Base-by-base conservation (phyloP, 2,888 invertebrate species). In the Villa cingulata region DNA sequence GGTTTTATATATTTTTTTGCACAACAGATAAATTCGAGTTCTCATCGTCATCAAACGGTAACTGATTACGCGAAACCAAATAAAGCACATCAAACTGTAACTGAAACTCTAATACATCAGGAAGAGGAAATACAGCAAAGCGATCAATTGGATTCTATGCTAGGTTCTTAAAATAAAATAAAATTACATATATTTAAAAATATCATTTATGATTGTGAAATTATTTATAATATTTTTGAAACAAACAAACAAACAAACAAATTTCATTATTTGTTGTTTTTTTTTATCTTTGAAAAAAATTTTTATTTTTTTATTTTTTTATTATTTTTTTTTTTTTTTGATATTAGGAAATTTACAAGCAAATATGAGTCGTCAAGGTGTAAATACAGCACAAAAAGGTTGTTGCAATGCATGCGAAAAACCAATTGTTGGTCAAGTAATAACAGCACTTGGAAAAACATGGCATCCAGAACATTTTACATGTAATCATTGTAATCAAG, bases 391-490 rank as follows among this genome's bases (percentile, higher is more conserved):
- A 60, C 95, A 97, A 69, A 97, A 98, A 75, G 97, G 98, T 62
- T 94, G 95, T 76, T 98, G 98, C 82, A 92, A 81, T 67, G 94
- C 94, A 58, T 98, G 98, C 76, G 90, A 92, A 70, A 97, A 98
- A 64, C 94, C 97, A 55, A 97, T 98, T 71, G 94, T 97, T 52
- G 98, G 98, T 59, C 95, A 96, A 82, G 85, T 81, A 63, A 68
- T 67, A 37, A 97, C 96, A 53, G 97, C 97, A 18, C 69, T 98
- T 68, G 97, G 96, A 47, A 89, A 92, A 71, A 95, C 96, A 54
- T 98, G 96, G 96, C 97, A 98, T 70, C 95, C 96, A 41, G 97
- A 97, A 73, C 97, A 97, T 72, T 99, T 98, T 72, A 89, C 86
- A 51, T 98, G 98, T 75, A 87, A 87, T 56, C 94, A 96, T 65